Evolutionary conservation across 2,888 invertebrate species (phyloP), one percentile per base, ranked within the genome.

Genomic region (Ennomos erosarius): DNA sequence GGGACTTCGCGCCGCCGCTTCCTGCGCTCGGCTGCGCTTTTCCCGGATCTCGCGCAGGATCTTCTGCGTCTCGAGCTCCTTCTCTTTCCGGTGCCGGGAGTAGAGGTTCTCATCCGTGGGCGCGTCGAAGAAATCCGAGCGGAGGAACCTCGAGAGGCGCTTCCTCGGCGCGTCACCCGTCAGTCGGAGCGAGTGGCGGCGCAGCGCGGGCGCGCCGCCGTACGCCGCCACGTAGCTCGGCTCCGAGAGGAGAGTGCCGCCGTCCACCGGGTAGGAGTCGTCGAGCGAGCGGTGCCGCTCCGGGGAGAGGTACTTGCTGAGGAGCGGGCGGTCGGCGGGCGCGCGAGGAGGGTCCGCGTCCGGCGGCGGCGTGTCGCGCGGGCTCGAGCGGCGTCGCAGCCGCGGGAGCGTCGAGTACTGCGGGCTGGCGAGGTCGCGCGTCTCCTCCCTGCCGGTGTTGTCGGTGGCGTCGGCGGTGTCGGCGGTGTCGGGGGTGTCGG

Each of bases 111-210:
- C 96, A 58, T 95, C 95, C 13, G 93, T 83, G 9, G 95, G 94
- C 1, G 95, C 88, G 65, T 96, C 96, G 76, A 95, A 96, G 78
- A 96, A 96, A 81, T 97, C 97, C 0, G 96, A 95, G 35, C 97
- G 93, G 58, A 97, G 85, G 83, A 96, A 97, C 57, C 97, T 68
- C 13, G 84, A 84, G 58, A 96, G 94, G 64, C 95, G 93, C 49
- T 95, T 94, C 55, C 93, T 93, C 37, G 92, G 88, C 55, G 92
- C 90, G 34, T 91, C 88, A 33, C 71, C 73, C 5, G 79, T 64
- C 45, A 81, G 75, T 53, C 84, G 81, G 69, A 85, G 69, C 42
- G 87, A 84, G 73, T 82, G 84, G 1, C 88, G 84, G 10, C 87
- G 80, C 57, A 78, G 68, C 36, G 68, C 73, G 55, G 67, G 40